phyloP scores from a whole-genome alignment of 2,888 invertebrate species.

The Parascotia fuliginaria region DNA sequence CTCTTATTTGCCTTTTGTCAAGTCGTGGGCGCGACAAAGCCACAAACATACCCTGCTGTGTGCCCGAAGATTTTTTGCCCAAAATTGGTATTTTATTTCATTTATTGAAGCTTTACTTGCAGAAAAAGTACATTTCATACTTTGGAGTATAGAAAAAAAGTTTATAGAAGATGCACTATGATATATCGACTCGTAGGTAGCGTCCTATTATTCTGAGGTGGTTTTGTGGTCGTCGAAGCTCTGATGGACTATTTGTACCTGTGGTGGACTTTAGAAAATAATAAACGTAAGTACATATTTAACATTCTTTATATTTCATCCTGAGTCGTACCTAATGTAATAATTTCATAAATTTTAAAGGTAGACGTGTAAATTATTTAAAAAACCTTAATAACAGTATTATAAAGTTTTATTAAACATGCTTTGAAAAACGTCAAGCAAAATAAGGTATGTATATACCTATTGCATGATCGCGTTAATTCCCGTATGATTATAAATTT shows the following conservation, averaged over 20 bases:
- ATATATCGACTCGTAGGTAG: constrained; percentile 75
- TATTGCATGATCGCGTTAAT: too few relatives aligned
- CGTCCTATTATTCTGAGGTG: constrained; percentile 61
- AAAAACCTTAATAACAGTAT: too few relatives aligned
- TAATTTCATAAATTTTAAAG: too few relatives aligned
- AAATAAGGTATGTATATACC: too few relatives aligned
- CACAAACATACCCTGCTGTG: constrained; percentile 83
- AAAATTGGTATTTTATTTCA: constrained; percentile 82
- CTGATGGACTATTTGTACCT: constrained; percentile 29
- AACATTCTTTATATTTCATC: too few relatives aligned
- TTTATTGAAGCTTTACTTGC: constrained; percentile 69
- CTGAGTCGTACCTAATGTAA: too few relatives aligned
- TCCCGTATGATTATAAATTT: too few relatives aligned
- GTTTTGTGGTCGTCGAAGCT: constrained; percentile 59
- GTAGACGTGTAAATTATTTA: too few relatives aligned
- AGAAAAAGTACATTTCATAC: constrained; percentile 64
- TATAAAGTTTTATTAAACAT: too few relatives aligned
- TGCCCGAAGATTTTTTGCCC: constrained; percentile 72
- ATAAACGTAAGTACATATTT: too few relatives aligned
- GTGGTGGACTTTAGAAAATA: constrained; percentile 1
- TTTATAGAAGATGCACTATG: constrained; percentile 76
- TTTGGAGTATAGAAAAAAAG: constrained; percentile 51
- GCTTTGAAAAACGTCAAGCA: too few relatives aligned
- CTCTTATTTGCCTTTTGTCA: constrained; percentile 84
- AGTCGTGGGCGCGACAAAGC: constrained; percentile 84